Evolutionary conservation across 2,113 vertebrate genomes (phyloP), one percentile per base, ranked within the genome.

Genomic region (Serinus canaria): DNA sequence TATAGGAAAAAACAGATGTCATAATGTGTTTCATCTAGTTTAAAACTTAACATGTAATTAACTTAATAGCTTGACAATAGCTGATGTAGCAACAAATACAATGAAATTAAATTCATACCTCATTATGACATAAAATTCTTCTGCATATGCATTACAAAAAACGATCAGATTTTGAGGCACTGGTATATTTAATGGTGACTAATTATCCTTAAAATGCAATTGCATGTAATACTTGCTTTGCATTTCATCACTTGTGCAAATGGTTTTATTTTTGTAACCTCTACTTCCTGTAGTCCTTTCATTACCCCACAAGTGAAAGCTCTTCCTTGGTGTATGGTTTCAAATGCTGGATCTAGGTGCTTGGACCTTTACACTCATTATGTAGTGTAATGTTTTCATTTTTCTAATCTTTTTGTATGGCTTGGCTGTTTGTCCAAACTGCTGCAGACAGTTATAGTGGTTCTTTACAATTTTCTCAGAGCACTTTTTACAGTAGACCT

Each of bases 21-120:
- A 94, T 92, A 90, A 95, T 95, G 80, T 59, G 66, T 93, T 92
- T 95, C 60, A 93, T 93, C 77, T 95, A 95, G 83, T 92, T 87
- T 87, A 94, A 96, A 96, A 93, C 25, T 93, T 92, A 92, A 93
- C 69, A 90, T 87, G 76, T 92, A 96, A 96, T 97, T 97, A 96
- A 96, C 86, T 90, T 94, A 92, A 96, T 92, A 83, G 83, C 63
- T 89, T 76, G 53, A 95, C 88, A 96, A 95, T 84, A 91, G 96
- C 95, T 96, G 93, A 95, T 91, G 86, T 84, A 94, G 95, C 83
- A 97, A 95, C 76, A 95, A 79, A 96, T 90, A 87, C 8, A 96
- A 92, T 66, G 66, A 83, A 93, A 94, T 93, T 92, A 94, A 90
- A 92, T 94, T 89, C 60, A 76, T 87, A 90, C 49, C 60, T 76